A percentile compares a stretch with the other conserved stretches of the same genome.
phyloP scores from a whole-genome alignment of 2,797 vertebrate species.

The Falco rusticolus region DNA sequence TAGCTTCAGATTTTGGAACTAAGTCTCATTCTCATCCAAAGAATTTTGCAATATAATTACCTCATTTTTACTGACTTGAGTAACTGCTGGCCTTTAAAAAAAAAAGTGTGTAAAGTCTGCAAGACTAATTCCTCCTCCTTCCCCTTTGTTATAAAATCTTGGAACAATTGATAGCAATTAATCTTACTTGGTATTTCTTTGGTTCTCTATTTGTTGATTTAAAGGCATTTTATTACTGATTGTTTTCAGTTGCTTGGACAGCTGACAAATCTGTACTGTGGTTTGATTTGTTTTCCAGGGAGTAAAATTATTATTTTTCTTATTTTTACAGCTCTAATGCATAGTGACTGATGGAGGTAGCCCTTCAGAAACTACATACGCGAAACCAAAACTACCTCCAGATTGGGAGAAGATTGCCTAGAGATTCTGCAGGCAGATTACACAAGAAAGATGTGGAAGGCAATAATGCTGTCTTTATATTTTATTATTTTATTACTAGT shows the following conservation, averaged over 20 bases:
- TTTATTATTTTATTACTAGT: background rate
- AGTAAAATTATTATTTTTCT: slow-evolving; percentile 61
- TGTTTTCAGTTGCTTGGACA: slow-evolving; percentile 66
- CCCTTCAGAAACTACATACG: background rate
- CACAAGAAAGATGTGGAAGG: background rate
- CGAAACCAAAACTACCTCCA: slow-evolving; percentile 35
- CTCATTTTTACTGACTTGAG: slow-evolving; percentile 80
- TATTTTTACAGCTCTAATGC: slow-evolving; percentile 41
- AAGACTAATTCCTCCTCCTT: slow-evolving; percentile 62
- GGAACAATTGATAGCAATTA: slow-evolving; percentile 72
- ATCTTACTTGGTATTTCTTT: slow-evolving; percentile 71
- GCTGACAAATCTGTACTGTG: slow-evolving; percentile 42
- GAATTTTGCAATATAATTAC: slow-evolving; percentile 78
- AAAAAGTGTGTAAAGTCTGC: slow-evolving; percentile 24
- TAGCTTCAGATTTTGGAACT: slow-evolving; percentile 62
- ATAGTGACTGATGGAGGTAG: slow-evolving; percentile 10
- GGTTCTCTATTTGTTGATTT: slow-evolving; percentile 70
- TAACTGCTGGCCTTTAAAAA: slow-evolving; percentile 44
- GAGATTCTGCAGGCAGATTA: background rate
- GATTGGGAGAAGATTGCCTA: background rate
- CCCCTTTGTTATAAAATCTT: slow-evolving; percentile 59
- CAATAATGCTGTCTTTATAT: background rate
- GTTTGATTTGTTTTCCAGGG: slow-evolving; percentile 50
- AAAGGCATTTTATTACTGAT: slow-evolving; percentile 64
- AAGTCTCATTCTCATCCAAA: slow-evolving; percentile 59